These are phyloP conservation scores for Delia radicum DNA, from an alignment of 1,140 invertebrate genomes.

Conservation along the genomic window DNA sequence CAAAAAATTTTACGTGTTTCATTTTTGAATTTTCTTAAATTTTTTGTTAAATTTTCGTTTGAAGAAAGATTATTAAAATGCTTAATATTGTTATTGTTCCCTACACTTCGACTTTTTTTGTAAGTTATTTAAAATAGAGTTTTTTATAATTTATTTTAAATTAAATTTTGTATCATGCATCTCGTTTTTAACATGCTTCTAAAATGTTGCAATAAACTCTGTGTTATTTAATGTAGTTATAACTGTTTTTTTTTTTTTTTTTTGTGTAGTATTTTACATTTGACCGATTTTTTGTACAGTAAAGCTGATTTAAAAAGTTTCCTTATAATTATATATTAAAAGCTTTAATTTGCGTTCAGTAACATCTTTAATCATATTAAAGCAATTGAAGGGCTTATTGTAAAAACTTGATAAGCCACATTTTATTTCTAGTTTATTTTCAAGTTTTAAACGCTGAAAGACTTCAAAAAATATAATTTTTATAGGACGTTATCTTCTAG, in stretches of 20 bases:
- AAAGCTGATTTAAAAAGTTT: no score
- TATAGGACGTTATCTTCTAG: no score
- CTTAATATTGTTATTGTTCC: not conserved
- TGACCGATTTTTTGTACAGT: not conserved
- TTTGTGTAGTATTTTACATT: not conserved
- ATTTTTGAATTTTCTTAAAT: not conserved
- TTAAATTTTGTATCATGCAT: constrained; percentile 6
- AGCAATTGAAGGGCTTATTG: no score
- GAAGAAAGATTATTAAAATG: constrained; percentile 12
- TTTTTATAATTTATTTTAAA: not conserved
- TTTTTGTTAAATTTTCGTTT: not conserved
- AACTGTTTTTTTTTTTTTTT: not conserved
- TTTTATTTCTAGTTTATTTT: no score
- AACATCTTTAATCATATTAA: no score
- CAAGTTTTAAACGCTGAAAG: no score
- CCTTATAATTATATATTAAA: no score
- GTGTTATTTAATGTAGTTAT: no score
- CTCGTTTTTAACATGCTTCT: not conserved
- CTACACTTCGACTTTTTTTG: not conserved
- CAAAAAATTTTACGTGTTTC: not conserved
- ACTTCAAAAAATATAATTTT: no score
- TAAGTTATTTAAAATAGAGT: no score
- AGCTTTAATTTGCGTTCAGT: no score
- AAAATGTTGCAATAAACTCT: not conserved
- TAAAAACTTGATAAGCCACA: no score